Evolutionary conservation across 2,797 vertebrate species (phyloP), one percentile per base, ranked within the genome.

Genomic region (Neosilurus mollespiculum): DNA sequence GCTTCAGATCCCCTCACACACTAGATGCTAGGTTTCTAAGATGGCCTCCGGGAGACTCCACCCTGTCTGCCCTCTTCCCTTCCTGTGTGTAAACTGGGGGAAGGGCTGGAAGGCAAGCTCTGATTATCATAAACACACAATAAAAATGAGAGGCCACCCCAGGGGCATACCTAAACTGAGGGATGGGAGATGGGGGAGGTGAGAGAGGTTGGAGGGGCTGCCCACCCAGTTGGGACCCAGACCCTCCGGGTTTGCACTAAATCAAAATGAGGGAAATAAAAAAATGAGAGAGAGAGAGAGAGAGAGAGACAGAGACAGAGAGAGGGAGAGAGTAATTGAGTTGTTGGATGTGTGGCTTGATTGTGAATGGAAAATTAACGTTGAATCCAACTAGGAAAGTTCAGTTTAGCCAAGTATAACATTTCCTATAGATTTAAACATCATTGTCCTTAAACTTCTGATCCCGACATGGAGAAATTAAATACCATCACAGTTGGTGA

Each of bases 111-210:
- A 87, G 61, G n/a, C 92, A 94, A 94, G 94, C 93, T 93, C 93
- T 93, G 94, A 95, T 95, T 93, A 95, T 94, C 95, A 94, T 95
- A 94, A 94, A 93, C 92, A 92, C 92, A 94, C 94, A 95, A 94
- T 93, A 91, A 93, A 88, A 90, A 91, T 87, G 89, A 82, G 88
- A 71, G 80, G 58, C 66, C 67, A 70, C 67, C 80, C 65, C 73
- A 78, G 79, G 51, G 37, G 78, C 78, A 71, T 61, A 61, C 56
- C 80, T 72, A 61, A 81, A 78, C 77, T 79, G 73, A 54, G 69
- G 62, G 76, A 79, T 80, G 37, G 65, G 66, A 56, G 56, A 43
- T 58, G 65, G 76, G 56, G 76, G 66, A 37, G 88, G 87, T 88
- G 90, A 51, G 3, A 43, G 14, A 78, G 61, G 22, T 53, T 61